Conservation (phyloP, 2,888 invertebrate species). For the Didymodactylos carnosus region DNA sequence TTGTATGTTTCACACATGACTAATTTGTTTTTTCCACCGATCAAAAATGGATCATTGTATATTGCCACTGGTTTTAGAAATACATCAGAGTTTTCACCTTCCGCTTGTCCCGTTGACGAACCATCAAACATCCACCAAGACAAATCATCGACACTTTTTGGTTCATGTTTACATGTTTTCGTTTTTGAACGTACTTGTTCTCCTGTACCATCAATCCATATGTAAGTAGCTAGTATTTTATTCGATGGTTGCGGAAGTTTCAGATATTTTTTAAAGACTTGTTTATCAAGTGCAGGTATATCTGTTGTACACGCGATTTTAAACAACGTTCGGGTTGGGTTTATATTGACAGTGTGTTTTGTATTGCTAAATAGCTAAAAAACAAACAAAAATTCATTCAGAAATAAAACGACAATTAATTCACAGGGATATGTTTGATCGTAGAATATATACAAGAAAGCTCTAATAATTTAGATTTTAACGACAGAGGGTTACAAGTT, state of each 20-base stretch:
- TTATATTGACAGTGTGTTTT: too few species aligned
- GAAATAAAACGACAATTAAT: too few species aligned
- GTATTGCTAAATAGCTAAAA: too few species aligned
- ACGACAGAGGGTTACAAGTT: too few species aligned
- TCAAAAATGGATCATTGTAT: conserved; percentile 20
- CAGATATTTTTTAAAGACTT: conserved; percentile 3
- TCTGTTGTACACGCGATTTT: too few species aligned
- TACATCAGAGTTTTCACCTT: conserved; percentile 8
- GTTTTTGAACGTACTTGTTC: conserved; percentile 21
- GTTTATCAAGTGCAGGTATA: conserved; percentile 8
- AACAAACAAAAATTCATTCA: too few species aligned
- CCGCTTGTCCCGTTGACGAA: conserved; percentile 7
- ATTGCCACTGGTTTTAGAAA: conserved; percentile 8
- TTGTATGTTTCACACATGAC: conserved; percentile 45
- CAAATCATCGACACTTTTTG: conserved; percentile 15
- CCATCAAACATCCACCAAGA: conserved; percentile 13
- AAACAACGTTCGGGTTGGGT: too few species aligned
- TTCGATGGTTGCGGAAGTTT: conserved; percentile 1
- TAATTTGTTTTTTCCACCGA: conserved; percentile 19
- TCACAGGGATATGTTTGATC: too few species aligned
- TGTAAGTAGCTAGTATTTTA: conserved; percentile 21
- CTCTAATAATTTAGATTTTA: too few species aligned
- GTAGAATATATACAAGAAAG: too few species aligned
- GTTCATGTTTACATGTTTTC: conserved; percentile 1
- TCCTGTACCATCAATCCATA: conserved; percentile 32